A percentile compares a stretch with the other conserved stretches of the same genome.
Conservation (phyloP, 1,140 invertebrate species). For the Agrypnia vestita region DNA sequence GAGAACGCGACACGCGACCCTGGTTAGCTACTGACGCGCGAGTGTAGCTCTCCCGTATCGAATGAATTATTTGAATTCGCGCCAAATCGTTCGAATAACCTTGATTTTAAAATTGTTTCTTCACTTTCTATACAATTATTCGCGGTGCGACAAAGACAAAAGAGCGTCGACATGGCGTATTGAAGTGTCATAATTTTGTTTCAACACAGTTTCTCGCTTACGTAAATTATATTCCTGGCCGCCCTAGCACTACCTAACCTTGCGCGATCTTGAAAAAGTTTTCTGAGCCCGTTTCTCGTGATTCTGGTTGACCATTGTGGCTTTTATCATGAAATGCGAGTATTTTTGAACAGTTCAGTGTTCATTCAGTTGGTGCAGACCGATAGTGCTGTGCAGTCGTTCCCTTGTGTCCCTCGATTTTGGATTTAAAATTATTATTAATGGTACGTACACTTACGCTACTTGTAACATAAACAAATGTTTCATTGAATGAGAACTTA, state of each 20-base stretch:
- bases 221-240: background rate
- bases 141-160: constrained; percentile 25
- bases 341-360: background rate
- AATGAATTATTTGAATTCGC: constrained; percentile 21
- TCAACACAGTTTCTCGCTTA: no score
- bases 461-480: no score
- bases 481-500: no score
- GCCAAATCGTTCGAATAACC: constrained; percentile 10
- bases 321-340: constrained; percentile 36
- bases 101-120: constrained; percentile 14
- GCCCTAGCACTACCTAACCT: background rate
- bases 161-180: background rate
- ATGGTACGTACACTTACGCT: constrained; percentile 9
- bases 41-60: background rate
- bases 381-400: constrained; percentile 1
- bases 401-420: background rate
- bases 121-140: constrained; percentile 19
- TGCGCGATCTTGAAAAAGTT: background rate
- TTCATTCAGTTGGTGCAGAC: background rate
- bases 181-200: background rate
- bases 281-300: background rate
- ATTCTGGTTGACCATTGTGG: constrained; percentile 19
- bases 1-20: no score
- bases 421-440: background rate
- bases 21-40: no score